These are phyloP conservation scores for Agrenia bidenticulata DNA, from an alignment of 2,888 invertebrate species.

Conservation along the genomic window DNA sequence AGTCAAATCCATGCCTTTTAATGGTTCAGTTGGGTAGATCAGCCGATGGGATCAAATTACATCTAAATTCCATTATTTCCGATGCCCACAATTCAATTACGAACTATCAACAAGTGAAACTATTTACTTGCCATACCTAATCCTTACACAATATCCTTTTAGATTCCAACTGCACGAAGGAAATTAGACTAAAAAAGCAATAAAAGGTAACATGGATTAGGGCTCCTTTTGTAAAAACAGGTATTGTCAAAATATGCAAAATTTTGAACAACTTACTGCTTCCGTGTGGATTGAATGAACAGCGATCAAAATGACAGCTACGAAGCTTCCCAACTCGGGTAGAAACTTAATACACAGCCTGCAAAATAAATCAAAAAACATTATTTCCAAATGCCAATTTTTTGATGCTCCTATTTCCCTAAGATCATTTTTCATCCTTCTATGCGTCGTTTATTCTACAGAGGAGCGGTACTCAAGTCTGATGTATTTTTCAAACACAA, in stretches of 20 bases:
- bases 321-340: constrained; percentile 79
- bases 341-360: constrained; percentile 85
- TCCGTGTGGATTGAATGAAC: constrained; percentile 97
- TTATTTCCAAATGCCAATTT: constrained; percentile 23
- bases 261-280: constrained; percentile 70
- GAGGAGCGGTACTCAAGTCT: background rate
- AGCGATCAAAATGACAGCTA: constrained; percentile 88
- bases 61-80: too few species aligned
- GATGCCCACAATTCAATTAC: too few species aligned
- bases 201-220: background rate
- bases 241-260: background rate
- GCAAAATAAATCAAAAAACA: constrained; percentile 55
- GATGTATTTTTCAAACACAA: background rate
- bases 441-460: background rate
- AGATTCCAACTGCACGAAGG: background rate
- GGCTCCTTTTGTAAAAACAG: background rate
- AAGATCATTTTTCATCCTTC: constrained; percentile 27
- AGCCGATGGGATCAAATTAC: too few species aligned
- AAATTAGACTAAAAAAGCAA: constrained; percentile 1
- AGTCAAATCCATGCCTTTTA: too few species aligned
- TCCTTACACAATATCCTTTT: too few species aligned
- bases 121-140: too few species aligned
- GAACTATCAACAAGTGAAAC: too few species aligned
- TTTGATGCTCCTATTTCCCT: constrained; percentile 32
- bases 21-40: too few species aligned